These are phyloP conservation scores for Sarcophaga carnaria DNA, from an alignment of 2,888 invertebrate genomes.

Conservation along the genomic window DNA sequence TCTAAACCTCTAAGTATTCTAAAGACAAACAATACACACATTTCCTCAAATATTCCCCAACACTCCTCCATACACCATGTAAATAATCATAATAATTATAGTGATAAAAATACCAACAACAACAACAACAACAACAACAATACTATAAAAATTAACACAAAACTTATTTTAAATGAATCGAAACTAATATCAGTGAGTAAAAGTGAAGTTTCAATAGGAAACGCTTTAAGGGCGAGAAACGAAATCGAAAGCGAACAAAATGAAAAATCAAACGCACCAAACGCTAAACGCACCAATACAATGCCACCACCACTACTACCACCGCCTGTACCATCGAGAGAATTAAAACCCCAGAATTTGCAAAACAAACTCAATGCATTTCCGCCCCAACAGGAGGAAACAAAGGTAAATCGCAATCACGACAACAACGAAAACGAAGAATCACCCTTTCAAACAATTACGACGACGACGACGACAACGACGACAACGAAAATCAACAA, in stretches of 20 bases:
- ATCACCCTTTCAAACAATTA: constrained; percentile 18
- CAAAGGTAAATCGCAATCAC: constrained; percentile 41
- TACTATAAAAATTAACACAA: constrained; percentile 50
- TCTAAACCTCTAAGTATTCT: constrained; percentile 65
- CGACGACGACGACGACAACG: constrained; percentile 51
- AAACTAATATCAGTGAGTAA: constrained; percentile 54
- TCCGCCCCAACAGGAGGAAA: constrained; percentile 57
- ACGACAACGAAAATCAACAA: constrained; percentile 60
- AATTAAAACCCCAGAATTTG: constrained; percentile 53
- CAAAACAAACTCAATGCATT: constrained; percentile 63
- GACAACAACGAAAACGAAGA: constrained; percentile 3
- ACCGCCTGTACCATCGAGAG: constrained; percentile 60
- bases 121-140: neutral
- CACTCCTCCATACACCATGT: constrained; percentile 60
- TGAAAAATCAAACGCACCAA: constrained; percentile 48
- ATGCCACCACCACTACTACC: constrained; percentile 33
- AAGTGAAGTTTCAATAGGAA: constrained; percentile 35
- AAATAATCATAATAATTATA: constrained; percentile 57
- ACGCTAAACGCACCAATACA: constrained; percentile 10
- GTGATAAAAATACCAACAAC: constrained; percentile 2
- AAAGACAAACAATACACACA: constrained; percentile 60
- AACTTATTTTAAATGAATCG: constrained; percentile 37
- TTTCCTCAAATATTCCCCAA: neutral
- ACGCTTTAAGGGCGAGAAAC: constrained; percentile 37
- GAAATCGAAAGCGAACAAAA: constrained; percentile 62